Conservation (phyloP, 2,888 invertebrate species). For the Onchidella celtica region DNA sequence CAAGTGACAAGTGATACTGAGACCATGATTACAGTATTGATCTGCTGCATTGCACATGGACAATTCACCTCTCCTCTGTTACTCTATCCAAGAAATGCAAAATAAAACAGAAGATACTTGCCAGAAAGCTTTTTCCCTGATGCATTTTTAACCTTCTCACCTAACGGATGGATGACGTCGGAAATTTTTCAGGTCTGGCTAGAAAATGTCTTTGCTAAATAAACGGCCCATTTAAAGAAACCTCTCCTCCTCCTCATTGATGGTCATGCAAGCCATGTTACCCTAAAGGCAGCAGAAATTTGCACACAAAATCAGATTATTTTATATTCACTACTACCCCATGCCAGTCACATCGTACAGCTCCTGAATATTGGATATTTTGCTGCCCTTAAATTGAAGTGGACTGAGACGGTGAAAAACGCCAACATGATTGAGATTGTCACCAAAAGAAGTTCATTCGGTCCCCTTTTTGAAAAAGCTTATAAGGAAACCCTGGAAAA, state of each 20-base stretch:
- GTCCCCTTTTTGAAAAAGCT: neutral
- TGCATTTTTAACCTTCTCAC: neutral
- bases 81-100: conserved; percentile 13
- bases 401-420: conserved; percentile 4
- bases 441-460: conserved; percentile 30
- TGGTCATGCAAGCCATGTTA: conserved; percentile 17
- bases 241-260: conserved; percentile 16
- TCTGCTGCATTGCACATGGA: conserved; percentile 9
- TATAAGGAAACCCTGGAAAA: neutral
- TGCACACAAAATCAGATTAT: conserved; percentile 6
- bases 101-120: conserved; percentile 5
- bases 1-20: neutral
- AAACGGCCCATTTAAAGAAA: conserved; percentile 2
- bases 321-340: conserved; percentile 10
- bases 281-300: neutral
- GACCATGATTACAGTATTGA: conserved; percentile 17
- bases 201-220: neutral
- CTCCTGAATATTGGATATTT: conserved; percentile 25
- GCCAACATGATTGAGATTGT: conserved; percentile 15
- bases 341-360: conserved; percentile 21
- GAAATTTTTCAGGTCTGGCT: conserved; percentile 7
- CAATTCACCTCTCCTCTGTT: conserved; percentile 15
- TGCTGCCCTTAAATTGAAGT: conserved; percentile 1
- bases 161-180: conserved; percentile 23
- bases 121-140: conserved; percentile 1